Evolutionary conservation across 2,888 invertebrate genomes (phyloP).

Genomic region (Heliconius erato): DNA sequence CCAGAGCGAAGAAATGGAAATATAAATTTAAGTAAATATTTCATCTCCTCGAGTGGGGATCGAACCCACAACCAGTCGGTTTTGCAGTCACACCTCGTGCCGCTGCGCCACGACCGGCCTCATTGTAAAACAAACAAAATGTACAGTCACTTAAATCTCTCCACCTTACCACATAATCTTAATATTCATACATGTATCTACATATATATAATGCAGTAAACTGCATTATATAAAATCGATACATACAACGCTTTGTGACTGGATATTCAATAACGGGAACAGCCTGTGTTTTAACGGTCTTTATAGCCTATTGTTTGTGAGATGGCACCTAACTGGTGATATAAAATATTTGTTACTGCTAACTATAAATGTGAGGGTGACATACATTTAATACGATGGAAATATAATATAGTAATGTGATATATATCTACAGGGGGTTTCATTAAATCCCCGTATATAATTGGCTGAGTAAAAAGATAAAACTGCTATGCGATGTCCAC

Average conservation of each 20-base stretch:
- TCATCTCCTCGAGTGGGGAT: no score
- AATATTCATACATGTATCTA: not conserved
- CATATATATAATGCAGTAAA: conserved; percentile 28
- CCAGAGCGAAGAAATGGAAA: no score
- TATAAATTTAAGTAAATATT: no score
- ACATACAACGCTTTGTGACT: conserved; percentile 53
- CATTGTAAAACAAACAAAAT: not conserved
- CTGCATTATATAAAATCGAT: conserved; percentile 44
- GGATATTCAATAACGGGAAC: conserved; percentile 52
- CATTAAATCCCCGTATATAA: not conserved
- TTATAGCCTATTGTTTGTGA: conserved; percentile 53
- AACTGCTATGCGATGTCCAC: no score
- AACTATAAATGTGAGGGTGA: conserved; percentile 48
- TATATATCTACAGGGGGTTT: not conserved
- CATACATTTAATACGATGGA: conserved; percentile 37
- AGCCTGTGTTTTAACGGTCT: conserved; percentile 51
- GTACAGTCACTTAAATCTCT: not conserved
- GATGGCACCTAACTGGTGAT: conserved; percentile 51
- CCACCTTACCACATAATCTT: not conserved
- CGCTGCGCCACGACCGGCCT: no score
- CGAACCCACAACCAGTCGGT: no score
- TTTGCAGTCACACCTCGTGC: no score
- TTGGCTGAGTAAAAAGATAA: not conserved
- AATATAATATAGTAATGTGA: conserved; percentile 15
- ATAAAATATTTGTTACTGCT: conserved; percentile 53